These are phyloP conservation scores for Drosophila chauvacae DNA, from an alignment of 1,140 invertebrate species.

Conservation along the genomic window DNA sequence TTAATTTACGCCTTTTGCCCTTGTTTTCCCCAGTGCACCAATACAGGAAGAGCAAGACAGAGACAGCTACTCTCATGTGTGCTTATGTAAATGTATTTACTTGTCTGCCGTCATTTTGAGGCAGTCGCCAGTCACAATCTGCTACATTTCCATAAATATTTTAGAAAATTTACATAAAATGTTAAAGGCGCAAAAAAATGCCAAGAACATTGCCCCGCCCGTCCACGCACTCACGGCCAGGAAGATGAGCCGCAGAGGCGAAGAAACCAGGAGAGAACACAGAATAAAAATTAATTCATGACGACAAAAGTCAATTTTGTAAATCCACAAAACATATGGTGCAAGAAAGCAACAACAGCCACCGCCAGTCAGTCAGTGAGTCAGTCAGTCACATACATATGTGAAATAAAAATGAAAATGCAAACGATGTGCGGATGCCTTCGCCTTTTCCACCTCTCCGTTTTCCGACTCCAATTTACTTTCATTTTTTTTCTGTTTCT, in stretches of 20 bases:
- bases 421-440: constrained; percentile 64
- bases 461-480: not conserved
- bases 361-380: constrained; percentile 2
- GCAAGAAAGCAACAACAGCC: constrained; percentile 36
- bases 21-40: not conserved
- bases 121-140: constrained; percentile 76
- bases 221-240: not conserved
- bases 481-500: not conserved
- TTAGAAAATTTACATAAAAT: constrained; percentile 82
- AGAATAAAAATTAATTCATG: constrained; percentile 76
- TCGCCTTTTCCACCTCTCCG: not conserved
- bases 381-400: constrained; percentile 29
- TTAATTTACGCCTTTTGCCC: not conserved
- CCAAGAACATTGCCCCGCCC: constrained; percentile 15
- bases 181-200: constrained; percentile 48
- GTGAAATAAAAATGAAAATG: constrained; percentile 68
- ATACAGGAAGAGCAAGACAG: not conserved
- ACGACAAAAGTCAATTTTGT: constrained; percentile 78
- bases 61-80: constrained; percentile 29
- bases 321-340: constrained; percentile 76
- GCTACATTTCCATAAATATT: constrained; percentile 83
- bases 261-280: constrained; percentile 11
- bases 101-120: constrained; percentile 76
- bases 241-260: constrained; percentile 35
- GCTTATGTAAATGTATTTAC: constrained; percentile 77